phyloP scores from a whole-genome alignment of 2,797 vertebrate species.

The Rhinoraja longicauda region DNA sequence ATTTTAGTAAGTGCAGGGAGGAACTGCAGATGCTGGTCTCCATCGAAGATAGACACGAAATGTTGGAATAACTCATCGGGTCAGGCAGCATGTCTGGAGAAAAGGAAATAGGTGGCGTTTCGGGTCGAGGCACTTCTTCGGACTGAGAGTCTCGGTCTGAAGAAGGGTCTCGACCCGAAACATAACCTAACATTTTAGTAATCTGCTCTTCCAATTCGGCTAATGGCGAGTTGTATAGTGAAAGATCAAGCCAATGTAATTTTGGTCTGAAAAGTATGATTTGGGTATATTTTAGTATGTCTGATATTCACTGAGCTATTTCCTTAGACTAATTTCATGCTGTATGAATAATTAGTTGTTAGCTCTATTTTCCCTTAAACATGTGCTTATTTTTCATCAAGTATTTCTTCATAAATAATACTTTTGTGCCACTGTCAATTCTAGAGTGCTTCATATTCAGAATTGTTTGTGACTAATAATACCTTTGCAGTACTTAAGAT shows the following conservation, averaged over 20 bases:
- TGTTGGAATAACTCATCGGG: too few species aligned
- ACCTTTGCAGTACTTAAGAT: not conserved
- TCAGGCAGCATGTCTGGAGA: too few species aligned
- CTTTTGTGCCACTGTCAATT: not conserved
- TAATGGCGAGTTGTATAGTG: not conserved
- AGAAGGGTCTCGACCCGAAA: too few species aligned
- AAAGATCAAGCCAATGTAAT: not conserved
- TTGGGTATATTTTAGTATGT: not conserved
- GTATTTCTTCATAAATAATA: not conserved
- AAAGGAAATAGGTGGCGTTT: too few species aligned
- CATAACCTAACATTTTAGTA: not conserved
- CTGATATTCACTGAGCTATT: not conserved
- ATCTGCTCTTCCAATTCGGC: not conserved
- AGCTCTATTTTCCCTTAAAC: not conserved
- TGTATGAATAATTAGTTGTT: not conserved
- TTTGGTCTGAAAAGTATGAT: not conserved
- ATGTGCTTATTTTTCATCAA: not conserved
- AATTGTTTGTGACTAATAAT: not conserved
- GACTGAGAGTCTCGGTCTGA: too few species aligned
- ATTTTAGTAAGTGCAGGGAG: too few species aligned
- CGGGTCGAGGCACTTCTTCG: too few species aligned
- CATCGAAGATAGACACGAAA: too few species aligned
- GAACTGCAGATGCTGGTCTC: too few species aligned
- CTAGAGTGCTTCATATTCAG: not conserved
- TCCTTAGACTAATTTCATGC: not conserved